Evolutionary conservation across 2,113 vertebrate species (phyloP), one percentile per base, ranked within the genome.

Genomic region (Acinonyx jubatus): DNA sequence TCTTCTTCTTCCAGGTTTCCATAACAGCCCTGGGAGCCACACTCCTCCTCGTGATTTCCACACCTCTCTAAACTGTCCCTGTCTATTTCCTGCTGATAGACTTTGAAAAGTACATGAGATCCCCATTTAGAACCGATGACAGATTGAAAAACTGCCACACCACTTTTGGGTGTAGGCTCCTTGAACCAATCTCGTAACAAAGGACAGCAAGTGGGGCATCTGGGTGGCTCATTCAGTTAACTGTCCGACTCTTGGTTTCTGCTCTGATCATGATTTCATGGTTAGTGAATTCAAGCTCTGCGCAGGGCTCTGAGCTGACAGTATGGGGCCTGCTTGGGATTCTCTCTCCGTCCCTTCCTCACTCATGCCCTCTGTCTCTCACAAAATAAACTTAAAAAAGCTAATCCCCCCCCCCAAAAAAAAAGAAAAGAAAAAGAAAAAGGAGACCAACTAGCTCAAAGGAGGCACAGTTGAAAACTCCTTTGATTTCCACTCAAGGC

Each of bases 71-170:
- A 86, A 88, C n/a, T 79, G 19, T 36, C 73, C 45, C 50, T 52
- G 45, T 91, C 55, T 55, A 71, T 83, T 94, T 92, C 81, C 92
- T 95, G 76, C 14, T 48, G 45, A 84, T 66, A 79, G 29, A 87
- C 31, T 78, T 45, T 79, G 33, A 95, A 63, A 81, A 41, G 15
- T 79, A 33, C 71, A 55, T 66, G 21, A 80, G 68, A 61, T 76
- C 50, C 52, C 38, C 61, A 55, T 69, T 85, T 57, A 80, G 71
- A 84, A n/a, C 25, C 36, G 61, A 79, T 73, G 41, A 23, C 25
- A 80, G 81, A 50, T 79, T 4, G 5, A 95, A 65, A 94, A 63
- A 81, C 41, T 48, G 16, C 84, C 78, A 65, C 27, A 65, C 15
- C 23, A 36, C 25, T 1, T 61, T 29, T 19, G 50, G 12, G 7